These are phyloP conservation scores for Seriola quinqueradiata DNA, from an alignment of 2,113 vertebrate species.

Conservation along the genomic window DNA sequence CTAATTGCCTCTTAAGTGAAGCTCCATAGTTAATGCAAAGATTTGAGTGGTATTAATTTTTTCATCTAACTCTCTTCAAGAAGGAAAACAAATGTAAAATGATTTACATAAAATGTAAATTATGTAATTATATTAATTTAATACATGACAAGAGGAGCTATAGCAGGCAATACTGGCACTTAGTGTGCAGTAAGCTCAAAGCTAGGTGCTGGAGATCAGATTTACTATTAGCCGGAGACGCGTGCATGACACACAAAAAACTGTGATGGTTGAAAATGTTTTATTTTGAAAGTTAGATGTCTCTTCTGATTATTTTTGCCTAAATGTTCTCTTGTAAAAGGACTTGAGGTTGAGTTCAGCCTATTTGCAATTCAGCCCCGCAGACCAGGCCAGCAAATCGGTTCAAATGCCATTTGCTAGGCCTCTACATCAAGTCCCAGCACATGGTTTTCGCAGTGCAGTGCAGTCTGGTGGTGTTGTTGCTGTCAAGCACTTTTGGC, in stretches of 20 bases:
- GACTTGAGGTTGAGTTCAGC: constrained; percentile 10
- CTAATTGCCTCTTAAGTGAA: background rate
- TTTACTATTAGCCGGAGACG: no score
- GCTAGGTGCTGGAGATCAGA: no score
- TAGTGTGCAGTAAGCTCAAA: no score
- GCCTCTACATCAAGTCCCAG: constrained; percentile 12
- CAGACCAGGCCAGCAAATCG: background rate
- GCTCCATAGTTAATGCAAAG: background rate
- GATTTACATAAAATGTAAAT: background rate
- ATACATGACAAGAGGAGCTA: background rate
- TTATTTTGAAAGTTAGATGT: background rate
- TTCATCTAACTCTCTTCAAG: background rate
- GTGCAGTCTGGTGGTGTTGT: constrained; percentile 40
- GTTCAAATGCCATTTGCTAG: constrained; percentile 27
- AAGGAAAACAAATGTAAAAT: background rate
- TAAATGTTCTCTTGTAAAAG: background rate
- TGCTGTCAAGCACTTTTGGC: constrained; percentile 34
- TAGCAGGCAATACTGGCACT: background rate
- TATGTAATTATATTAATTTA: background rate
- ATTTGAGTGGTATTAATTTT: background rate
- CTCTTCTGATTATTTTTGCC: constrained; percentile 3
- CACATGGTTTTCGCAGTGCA: constrained; percentile 28
- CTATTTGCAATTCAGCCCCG: constrained; percentile 5
- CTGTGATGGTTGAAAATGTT: background rate
- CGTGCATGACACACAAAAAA: no score